Conservation (phyloP, 1,140 invertebrate genomes). For the Drosophila ambigua region DNA sequence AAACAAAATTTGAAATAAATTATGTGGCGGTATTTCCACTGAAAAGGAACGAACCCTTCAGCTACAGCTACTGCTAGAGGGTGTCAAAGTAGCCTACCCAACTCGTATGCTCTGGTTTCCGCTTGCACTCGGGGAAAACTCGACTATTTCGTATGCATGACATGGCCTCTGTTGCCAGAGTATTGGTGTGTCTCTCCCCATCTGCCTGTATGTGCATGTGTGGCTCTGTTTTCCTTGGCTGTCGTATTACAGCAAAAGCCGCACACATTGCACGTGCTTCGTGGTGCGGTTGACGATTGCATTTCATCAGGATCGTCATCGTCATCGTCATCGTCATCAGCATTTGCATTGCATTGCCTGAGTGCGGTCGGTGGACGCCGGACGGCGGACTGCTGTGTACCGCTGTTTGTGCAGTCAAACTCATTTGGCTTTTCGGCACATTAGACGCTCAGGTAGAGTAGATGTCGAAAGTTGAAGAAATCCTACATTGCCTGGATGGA, state of each 20-base stretch:
- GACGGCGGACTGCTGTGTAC: neutral
- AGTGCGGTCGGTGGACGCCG: neutral
- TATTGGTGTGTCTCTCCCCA: neutral
- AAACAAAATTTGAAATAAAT: too few species aligned
- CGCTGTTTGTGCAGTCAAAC: constrained; percentile 59
- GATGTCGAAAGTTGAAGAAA: too few species aligned
- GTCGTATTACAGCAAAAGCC: constrained; percentile 49
- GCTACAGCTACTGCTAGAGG: neutral
- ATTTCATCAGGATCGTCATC: constrained; percentile 56
- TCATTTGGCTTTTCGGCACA: constrained; percentile 71
- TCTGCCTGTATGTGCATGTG: constrained; percentile 4
- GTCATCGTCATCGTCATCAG: constrained; percentile 26
- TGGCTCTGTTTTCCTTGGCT: constrained; percentile 50
- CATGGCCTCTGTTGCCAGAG: neutral
- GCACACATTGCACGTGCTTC: constrained; percentile 51
- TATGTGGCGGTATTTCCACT: too few species aligned
- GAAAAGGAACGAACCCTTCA: too few species aligned
- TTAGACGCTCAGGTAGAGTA: constrained; percentile 37
- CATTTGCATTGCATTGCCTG: constrained; percentile 24
- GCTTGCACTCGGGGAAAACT: constrained; percentile 3
- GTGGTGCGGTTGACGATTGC: constrained; percentile 69
- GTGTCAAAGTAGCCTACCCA: neutral
- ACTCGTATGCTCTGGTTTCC: neutral
- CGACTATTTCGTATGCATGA: constrained; percentile 37
- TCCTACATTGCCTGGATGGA: constrained; percentile 1